Evolutionary conservation across 2,113 vertebrate genomes (phyloP), one percentile per base, ranked within the genome.

Genomic region (Paralichthys olivaceus): DNA sequence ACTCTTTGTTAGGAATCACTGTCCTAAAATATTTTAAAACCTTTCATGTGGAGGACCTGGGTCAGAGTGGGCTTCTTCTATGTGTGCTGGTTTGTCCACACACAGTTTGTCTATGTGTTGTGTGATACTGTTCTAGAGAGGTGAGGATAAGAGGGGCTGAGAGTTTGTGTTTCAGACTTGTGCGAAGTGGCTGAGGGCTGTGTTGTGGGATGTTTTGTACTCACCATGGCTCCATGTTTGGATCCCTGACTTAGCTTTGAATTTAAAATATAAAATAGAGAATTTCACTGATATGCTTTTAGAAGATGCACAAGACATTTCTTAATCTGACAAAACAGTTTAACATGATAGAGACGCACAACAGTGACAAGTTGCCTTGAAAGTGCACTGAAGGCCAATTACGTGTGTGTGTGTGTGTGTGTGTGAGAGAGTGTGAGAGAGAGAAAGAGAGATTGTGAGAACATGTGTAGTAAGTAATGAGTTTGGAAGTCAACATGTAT

Each of bases 161-260:
- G 54, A 83, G 71, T 34, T n/a, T 40, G 61, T 60, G 61, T 25
- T 85, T 87, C 84, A 86, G 81, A 85, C 80, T 90, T 59, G 80
- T 89, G 88, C 69, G 80, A 85, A 71, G 69, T 72, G 65, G 77
- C 74, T 76, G 57, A 90, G 91, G 90, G 85, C 88, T 88, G 90
- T 89, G 84, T 89, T 72, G 69, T 75, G 81, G 89, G 80, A 86
- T 86, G 59, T 85, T 88, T 90, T 67, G 86, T 95, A 95, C 94
- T 95, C 94, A 95, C 94, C 94, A 94, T 94, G 1, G 94, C 93
- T 93, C 94, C 94, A 75, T 95, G 94, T 95, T 95, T 95, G 94
- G 94, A 94, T 94, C 94, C 94, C 94, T 95, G 94, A 95, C 94
- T 95, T 94, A 94, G 94, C 94, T 95, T 94, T 89, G 88, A 93